Evolutionary conservation across 2,888 invertebrate species (phyloP).

Genomic region (Luperina nickerlii): DNA sequence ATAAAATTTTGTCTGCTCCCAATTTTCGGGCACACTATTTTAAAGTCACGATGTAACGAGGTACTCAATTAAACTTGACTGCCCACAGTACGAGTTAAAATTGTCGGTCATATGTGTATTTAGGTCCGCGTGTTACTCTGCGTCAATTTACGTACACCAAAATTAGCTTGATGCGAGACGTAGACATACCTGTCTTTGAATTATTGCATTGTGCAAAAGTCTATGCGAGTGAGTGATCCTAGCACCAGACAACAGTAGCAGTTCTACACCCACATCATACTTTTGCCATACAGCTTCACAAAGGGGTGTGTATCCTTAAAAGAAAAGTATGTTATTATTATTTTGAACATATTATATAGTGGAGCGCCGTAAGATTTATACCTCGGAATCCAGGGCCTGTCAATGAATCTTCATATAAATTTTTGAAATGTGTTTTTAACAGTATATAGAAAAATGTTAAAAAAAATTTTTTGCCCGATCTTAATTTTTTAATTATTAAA

Average conservation of each 20-base stretch:
- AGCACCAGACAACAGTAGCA: constrained; percentile 92
- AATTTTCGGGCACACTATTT: background rate
- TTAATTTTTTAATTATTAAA: too few species aligned
- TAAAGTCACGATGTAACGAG: background rate
- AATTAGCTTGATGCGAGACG: background rate
- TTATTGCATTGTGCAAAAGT: constrained; percentile 92
- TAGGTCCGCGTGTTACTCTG: background rate
- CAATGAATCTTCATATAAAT: too few species aligned
- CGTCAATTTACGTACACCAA: background rate
- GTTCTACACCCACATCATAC: constrained; percentile 89
- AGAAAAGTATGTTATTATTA: background rate
- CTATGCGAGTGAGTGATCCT: constrained; percentile 93
- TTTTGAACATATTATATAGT: background rate
- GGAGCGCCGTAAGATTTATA: too few species aligned
- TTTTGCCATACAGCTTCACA: constrained; percentile 93
- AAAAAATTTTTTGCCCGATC: too few species aligned
- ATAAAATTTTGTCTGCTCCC: background rate
- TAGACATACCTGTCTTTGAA: constrained; percentile 88
- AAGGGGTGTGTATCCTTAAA: constrained; percentile 92
- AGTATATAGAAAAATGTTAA: too few species aligned
- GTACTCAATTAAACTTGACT: background rate
- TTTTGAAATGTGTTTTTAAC: too few species aligned
- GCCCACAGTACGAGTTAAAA: constrained; percentile 1
- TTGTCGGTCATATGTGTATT: background rate
- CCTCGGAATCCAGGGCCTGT: too few species aligned